Conservation (phyloP, 2,888 invertebrate species). For the Eupsilia transversa region DNA sequence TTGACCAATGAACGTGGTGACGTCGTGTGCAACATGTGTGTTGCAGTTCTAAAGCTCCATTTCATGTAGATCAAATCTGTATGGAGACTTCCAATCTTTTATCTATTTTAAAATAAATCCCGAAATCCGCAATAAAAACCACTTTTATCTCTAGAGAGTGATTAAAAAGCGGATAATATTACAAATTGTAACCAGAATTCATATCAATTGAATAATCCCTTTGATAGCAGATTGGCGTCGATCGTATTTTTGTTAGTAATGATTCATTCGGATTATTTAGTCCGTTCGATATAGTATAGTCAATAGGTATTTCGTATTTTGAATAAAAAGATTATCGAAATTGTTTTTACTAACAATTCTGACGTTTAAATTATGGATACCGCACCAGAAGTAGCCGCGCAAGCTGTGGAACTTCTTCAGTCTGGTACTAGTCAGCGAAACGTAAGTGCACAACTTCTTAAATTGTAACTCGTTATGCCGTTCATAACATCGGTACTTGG, state of each 20-base stretch:
- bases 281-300: too few species aligned
- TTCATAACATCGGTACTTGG: too few species aligned
- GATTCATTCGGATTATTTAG: background rate
- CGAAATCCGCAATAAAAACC: background rate
- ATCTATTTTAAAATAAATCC: background rate
- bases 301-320: too few species aligned
- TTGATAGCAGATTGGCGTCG: background rate
- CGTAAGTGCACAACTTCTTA: too few species aligned
- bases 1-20: background rate
- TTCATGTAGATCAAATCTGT: background rate
- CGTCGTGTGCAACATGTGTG: background rate
- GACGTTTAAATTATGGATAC: too few species aligned
- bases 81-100: background rate
- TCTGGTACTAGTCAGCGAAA: too few species aligned
- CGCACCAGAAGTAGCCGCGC: too few species aligned
- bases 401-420: too few species aligned
- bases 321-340: too few species aligned
- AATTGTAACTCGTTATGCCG: too few species aligned
- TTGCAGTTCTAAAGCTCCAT: background rate
- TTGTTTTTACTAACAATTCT: too few species aligned
- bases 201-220: slow-evolving; percentile 1
- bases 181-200: background rate
- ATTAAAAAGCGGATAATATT: background rate
- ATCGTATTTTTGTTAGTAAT: background rate
- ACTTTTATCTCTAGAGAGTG: background rate